Base-by-base conservation (phyloP, 2,797 vertebrate species). In the Diplodus puntazzo region DNA sequence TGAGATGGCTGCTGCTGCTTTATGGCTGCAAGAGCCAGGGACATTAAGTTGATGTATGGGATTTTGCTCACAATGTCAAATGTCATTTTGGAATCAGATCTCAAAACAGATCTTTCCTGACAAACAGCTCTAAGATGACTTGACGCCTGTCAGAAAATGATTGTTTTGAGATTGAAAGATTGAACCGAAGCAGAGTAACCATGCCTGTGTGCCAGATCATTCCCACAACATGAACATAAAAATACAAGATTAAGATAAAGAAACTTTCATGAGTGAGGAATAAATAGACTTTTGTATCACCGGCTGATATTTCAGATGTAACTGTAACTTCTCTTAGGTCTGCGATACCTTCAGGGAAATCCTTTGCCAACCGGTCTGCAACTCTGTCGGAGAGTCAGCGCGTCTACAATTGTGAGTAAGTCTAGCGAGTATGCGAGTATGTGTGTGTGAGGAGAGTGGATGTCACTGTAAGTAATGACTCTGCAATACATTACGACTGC, bases 401-500 rank as follows among this genome's bases (percentile, higher is more conserved):
- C 8, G 20, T 27, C 6, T 34, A 0, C 43, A 25, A 68, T 30
- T 69, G 55, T 63, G 68, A 59, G 46, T 16, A 4, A 49, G 49
- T 58, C 21, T 55, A 30, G 61, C 52, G 25, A 25, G 25, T n/a
- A n/a, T 54, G 46, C 1, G 23, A 30, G 17, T 48, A 3, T 57
- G 67, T 60, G 34, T 67, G 66, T 75, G 69, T 73, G 71, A 61
- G 43, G 39, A 30, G 54, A 53, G 43, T 60, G 53, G 6, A 60
- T 75, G 60, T 82, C 42, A 73, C 62, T 46, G 45, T 70, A 80
- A 84, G 75, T 79, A 88, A 87, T 84, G 83, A 76, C 68, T 91
- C 66, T 78, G 63, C 80, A 73, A 69, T 71, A 43, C 77, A 81
- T 84, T 73, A 83, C 20, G 11, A 64, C 52, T 71, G 49, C 60